Evolutionary conservation across 2,888 invertebrate genomes (phyloP).

Genomic region (Amphipoea lucens): DNA sequence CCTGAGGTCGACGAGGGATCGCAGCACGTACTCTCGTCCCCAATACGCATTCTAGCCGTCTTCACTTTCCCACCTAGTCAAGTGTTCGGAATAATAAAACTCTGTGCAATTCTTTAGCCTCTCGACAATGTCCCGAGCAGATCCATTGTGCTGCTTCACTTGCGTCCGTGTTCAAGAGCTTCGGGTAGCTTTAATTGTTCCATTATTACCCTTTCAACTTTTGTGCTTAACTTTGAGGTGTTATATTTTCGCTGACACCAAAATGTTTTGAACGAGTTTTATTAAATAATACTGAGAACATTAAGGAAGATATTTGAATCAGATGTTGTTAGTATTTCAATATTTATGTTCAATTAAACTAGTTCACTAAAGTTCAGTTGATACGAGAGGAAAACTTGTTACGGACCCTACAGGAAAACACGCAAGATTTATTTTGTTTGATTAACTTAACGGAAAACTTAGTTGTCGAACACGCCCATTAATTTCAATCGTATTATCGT

Average conservation of each 20-base stretch:
- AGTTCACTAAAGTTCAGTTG: constrained; percentile 32
- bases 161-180: constrained; percentile 76
- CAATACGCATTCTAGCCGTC: constrained; percentile 78
- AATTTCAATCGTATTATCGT: constrained; percentile 82
- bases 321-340: not conserved
- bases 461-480: constrained; percentile 77
- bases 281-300: constrained; percentile 13
- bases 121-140: constrained; percentile 74
- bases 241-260: constrained; percentile 71
- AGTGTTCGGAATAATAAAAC: constrained; percentile 80
- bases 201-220: constrained; percentile 76
- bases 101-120: constrained; percentile 76
- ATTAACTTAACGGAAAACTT: constrained; percentile 71
- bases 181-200: constrained; percentile 77
- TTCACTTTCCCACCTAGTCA: constrained; percentile 79
- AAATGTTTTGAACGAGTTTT: constrained; percentile 59
- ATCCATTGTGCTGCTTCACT: constrained; percentile 73
- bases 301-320: not conserved
- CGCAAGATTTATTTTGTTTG: constrained; percentile 66
- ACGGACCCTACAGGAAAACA: constrained; percentile 62
- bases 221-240: constrained; percentile 65
- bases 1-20: constrained; percentile 74
- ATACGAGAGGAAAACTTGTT: constrained; percentile 42
- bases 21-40: constrained; percentile 77
- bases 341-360: constrained; percentile 11